Evolutionary conservation across 2,797 vertebrate species (phyloP).

Genomic region (Champsocephalus gunnari): DNA sequence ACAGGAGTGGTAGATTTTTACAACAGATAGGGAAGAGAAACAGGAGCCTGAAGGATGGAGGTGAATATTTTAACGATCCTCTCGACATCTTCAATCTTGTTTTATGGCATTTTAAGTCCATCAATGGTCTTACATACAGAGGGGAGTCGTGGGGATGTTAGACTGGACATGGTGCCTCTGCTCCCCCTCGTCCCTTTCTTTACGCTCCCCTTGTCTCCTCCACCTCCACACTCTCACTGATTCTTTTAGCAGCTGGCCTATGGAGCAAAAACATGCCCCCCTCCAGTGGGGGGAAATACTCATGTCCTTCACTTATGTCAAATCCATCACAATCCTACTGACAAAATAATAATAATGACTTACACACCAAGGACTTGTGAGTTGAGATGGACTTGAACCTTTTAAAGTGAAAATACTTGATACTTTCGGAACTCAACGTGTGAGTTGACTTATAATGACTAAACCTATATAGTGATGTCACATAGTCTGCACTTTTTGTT

Average conservation of each 20-base stretch:
- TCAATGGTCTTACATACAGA: slow-evolving; percentile 11
- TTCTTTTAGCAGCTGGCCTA: slow-evolving; percentile 85
- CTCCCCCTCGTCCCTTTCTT: slow-evolving; percentile 55
- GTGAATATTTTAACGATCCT: slow-evolving; percentile 44
- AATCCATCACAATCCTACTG: slow-evolving; percentile 3
- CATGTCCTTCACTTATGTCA: slow-evolving; percentile 12
- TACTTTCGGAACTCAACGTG: too few relatives aligned
- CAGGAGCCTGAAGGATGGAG: slow-evolving; percentile 57
- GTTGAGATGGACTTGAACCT: too few relatives aligned
- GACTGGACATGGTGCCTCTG: slow-evolving; percentile 46
- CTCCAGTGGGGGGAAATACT: slow-evolving; percentile 21
- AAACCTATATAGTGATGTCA: too few relatives aligned
- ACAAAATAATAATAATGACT: too few relatives aligned
- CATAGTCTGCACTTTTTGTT: too few relatives aligned
- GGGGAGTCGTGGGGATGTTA: slow-evolving; percentile 46
- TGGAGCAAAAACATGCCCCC: slow-evolving; percentile 64
- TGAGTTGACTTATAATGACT: too few relatives aligned
- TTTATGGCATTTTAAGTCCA: slow-evolving; percentile 11
- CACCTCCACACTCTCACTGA: slow-evolving; percentile 75
- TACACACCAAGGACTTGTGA: too few relatives aligned
- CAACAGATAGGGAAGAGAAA: slow-evolving; percentile 56
- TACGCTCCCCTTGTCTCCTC: slow-evolving; percentile 56
- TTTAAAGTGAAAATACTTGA: too few relatives aligned
- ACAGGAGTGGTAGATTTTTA: slow-evolving; percentile 64
- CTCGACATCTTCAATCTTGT: slow-evolving; percentile 17